These are phyloP conservation scores for Oncorhynchus clarkii DNA, from an alignment of 2,113 vertebrate species.

Conservation along the genomic window DNA sequence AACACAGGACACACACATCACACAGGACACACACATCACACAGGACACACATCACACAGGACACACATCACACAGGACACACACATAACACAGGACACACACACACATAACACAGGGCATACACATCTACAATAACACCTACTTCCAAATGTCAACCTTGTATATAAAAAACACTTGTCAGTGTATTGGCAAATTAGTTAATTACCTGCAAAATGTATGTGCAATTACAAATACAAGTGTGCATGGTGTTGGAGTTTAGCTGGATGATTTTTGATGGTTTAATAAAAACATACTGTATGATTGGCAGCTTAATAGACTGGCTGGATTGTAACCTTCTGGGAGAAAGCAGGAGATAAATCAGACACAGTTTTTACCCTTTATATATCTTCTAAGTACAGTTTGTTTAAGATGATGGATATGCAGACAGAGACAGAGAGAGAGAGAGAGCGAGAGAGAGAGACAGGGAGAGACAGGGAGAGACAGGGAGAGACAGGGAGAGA, in stretches of 20 bases:
- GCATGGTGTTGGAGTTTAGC: neutral
- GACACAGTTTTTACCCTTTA: constrained; percentile 36
- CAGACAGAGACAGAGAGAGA: neutral
- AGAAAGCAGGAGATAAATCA: constrained; percentile 29
- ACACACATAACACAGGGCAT: neutral
- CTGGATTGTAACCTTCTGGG: constrained; percentile 25
- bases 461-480: too few relatives aligned
- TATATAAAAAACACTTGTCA: neutral
- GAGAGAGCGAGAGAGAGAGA: too few relatives aligned
- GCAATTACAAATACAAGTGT: neutral
- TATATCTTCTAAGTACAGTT: constrained; percentile 38
- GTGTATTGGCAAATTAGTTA: neutral
- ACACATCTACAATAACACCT: neutral
- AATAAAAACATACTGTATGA: constrained; percentile 28
- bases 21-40: too few relatives aligned
- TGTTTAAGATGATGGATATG: constrained; percentile 52
- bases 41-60: too few relatives aligned
- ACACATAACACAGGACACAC: too few relatives aligned
- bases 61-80: too few relatives aligned
- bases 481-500: neutral
- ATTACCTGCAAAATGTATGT: neutral
- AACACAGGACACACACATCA: too few relatives aligned
- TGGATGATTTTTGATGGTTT: constrained; percentile 22
- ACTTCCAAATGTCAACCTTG: too few relatives aligned
- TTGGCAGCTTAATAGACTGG: constrained; percentile 18